phyloP scores from a whole-genome alignment of 2,113 vertebrate species.

The Chlamydotis undulata region DNA sequence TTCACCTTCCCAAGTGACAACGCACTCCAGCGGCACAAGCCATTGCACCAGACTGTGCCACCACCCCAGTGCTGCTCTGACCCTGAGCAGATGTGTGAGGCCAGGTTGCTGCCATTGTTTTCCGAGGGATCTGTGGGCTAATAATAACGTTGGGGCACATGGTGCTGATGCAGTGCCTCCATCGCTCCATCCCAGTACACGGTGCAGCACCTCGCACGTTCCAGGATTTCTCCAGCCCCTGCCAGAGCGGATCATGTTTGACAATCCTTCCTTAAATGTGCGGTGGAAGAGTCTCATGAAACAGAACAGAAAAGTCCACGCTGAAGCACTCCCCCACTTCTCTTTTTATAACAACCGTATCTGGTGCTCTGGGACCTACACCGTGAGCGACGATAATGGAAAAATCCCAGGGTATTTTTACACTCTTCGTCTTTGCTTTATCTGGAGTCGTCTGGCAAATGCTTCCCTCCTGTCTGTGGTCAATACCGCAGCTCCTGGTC shows the following conservation, averaged over 20 bases:
- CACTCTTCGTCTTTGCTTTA: slow-evolving; percentile 55
- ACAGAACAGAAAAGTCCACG: slow-evolving; percentile 62
- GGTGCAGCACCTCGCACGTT: background rate
- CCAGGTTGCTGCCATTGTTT: background rate
- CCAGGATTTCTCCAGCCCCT: slow-evolving; percentile 14
- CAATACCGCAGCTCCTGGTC: background rate
- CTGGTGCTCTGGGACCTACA: slow-evolving; percentile 59
- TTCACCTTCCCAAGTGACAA: background rate
- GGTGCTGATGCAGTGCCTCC: background rate
- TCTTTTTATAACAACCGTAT: slow-evolving; percentile 70
- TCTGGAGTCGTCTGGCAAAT: slow-evolving; percentile 61
- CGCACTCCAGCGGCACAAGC: background rate
- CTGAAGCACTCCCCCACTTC: slow-evolving; percentile 68
- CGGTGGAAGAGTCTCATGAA: slow-evolving; percentile 45
- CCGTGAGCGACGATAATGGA: slow-evolving; percentile 38
- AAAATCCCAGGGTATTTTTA: slow-evolving; percentile 72
- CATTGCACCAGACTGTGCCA: background rate
- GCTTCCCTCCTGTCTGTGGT: slow-evolving; percentile 63
- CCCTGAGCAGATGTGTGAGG: background rate
- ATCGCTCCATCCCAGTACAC: background rate
- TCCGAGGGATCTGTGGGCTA: background rate
- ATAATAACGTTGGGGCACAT: background rate
- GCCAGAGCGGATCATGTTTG: slow-evolving; percentile 5
- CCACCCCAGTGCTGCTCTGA: background rate
- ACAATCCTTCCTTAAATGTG: slow-evolving; percentile 25